Evolutionary conservation across 2,113 vertebrate genomes (phyloP).

Genomic region (Meleagris gallopavo): DNA sequence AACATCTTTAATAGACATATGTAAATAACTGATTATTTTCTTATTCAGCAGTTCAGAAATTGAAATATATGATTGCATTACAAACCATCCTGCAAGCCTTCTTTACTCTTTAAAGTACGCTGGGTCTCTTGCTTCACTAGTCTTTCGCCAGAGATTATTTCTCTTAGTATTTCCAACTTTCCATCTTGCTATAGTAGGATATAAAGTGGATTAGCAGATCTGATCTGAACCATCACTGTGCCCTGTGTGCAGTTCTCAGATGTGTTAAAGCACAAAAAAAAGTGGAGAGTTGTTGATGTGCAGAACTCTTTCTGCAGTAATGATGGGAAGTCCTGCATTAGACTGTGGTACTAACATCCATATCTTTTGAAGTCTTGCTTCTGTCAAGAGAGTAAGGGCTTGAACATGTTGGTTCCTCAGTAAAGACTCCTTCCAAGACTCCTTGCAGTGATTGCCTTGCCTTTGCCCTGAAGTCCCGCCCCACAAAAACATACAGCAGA

Average conservation of each 20-base stretch:
- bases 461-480: conserved; percentile 79
- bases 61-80: not conserved
- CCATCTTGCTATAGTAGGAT: not conserved
- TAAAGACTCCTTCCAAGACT: conserved; percentile 80
- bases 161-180: not conserved
- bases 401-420: conserved; percentile 62
- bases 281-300: too few relatives aligned
- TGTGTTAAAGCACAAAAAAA: not conserved
- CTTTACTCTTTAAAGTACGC: not conserved
- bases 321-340: not conserved
- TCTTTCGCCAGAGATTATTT: not conserved
- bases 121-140: not conserved
- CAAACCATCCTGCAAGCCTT: not conserved
- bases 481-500: conserved; percentile 83
- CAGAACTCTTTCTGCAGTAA: not conserved
- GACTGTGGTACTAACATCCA: not conserved
- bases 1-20: not conserved
- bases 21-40: not conserved
- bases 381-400: conserved; percentile 21
- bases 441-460: conserved; percentile 68
- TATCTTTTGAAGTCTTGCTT: conserved; percentile 29
- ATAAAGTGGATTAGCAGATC: not conserved
- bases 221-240: not conserved
- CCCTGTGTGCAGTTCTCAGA: not conserved
- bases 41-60: not conserved